phyloP scores from a whole-genome alignment of 1,140 invertebrate genomes.

The Cherax destructor region DNA sequence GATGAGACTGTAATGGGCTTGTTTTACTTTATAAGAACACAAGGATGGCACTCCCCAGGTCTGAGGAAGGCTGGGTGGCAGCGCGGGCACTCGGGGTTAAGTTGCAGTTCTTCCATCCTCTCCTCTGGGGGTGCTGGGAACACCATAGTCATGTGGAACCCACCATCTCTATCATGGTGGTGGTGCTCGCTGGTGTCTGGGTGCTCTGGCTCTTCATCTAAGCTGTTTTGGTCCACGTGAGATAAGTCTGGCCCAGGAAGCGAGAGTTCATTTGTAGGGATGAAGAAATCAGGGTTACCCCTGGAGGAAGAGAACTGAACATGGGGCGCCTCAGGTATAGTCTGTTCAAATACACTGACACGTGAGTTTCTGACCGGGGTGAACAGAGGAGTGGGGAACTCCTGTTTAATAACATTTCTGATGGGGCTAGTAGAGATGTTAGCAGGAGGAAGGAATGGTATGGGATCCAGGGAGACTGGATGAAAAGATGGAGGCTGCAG shows the following conservation, averaged over 20 bases:
- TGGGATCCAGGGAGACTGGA: background rate
- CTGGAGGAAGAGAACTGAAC: slow-evolving; percentile 19
- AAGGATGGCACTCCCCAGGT: slow-evolving; percentile 68
- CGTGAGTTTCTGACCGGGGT: background rate
- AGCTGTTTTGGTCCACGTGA: background rate
- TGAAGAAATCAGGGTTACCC: slow-evolving; percentile 68
- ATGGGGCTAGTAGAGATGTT: background rate
- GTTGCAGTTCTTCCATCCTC: slow-evolving; percentile 18
- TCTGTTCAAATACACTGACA: background rate
- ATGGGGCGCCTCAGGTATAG: background rate
- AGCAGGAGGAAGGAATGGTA: slow-evolving; percentile 14
- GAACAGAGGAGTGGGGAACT: slow-evolving; percentile 28
- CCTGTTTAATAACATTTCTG: slow-evolving; percentile 18
- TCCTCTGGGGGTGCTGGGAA: slow-evolving; percentile 45
- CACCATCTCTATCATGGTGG: slow-evolving; percentile 15
- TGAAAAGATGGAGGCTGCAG: background rate
- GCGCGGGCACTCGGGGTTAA: slow-evolving; percentile 69
- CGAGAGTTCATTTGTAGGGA: slow-evolving; percentile 56
- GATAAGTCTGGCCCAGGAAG: slow-evolving; percentile 25
- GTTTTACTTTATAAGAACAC: slow-evolving; percentile 65
- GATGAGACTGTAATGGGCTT: background rate
- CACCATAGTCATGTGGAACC: slow-evolving; percentile 63
- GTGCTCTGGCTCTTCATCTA: background rate
- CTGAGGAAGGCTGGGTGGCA: slow-evolving; percentile 70
- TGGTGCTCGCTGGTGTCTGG: background rate